A percentile compares a stretch with the other conserved stretches of the same genome.
Evolutionary conservation across 2,888 invertebrate genomes (phyloP).

Genomic region (Agriotes lineatus): DNA sequence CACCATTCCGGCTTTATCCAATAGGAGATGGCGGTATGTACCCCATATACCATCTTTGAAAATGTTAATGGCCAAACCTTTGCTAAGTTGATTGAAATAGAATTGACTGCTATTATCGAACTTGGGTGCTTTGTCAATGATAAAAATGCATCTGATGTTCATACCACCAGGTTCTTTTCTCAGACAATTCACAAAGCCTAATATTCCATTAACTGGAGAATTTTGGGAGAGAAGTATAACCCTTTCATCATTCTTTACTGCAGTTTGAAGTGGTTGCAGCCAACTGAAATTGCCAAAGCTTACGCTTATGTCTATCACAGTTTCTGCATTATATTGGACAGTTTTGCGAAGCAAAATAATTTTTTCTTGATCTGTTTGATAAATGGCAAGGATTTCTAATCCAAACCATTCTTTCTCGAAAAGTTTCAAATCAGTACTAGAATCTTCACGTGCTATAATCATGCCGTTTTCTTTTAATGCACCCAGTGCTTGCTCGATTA

Average conservation of each 20-base stretch:
- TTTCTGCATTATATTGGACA: conserved; percentile 66
- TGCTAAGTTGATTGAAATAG: conserved; percentile 75
- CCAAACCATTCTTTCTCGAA: too few species aligned
- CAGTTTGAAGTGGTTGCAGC: conserved; percentile 67
- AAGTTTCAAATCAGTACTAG: conserved; percentile 66
- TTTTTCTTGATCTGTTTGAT: conserved; percentile 68
- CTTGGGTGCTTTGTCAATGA: conserved; percentile 75
- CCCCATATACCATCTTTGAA: conserved; percentile 71
- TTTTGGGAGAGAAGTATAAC: conserved; percentile 75
- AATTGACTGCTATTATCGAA: conserved; percentile 76
- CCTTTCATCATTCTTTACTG: conserved; percentile 52
- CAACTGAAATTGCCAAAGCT: conserved; percentile 68
- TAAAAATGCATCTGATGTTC: conserved; percentile 73
- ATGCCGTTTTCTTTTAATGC: conserved; percentile 73
- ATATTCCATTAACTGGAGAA: conserved; percentile 81
- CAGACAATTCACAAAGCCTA: conserved; percentile 91
- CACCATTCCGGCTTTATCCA: conserved; percentile 69
- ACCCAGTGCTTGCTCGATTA: conserved; percentile 58
- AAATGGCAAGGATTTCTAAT: conserved; percentile 68
- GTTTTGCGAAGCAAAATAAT: conserved; percentile 70
- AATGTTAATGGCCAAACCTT: conserved; percentile 86
- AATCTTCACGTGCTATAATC: conserved; percentile 72
- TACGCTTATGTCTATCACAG: conserved; percentile 67
- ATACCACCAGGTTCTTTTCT: conserved; percentile 76
- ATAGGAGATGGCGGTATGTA: conserved; percentile 85